A percentile compares a stretch with the other conserved stretches of the same genome.
These are phyloP conservation scores for Pleuronectes platessa DNA, from an alignment of 2,113 vertebrate species.

Conservation along the genomic window DNA sequence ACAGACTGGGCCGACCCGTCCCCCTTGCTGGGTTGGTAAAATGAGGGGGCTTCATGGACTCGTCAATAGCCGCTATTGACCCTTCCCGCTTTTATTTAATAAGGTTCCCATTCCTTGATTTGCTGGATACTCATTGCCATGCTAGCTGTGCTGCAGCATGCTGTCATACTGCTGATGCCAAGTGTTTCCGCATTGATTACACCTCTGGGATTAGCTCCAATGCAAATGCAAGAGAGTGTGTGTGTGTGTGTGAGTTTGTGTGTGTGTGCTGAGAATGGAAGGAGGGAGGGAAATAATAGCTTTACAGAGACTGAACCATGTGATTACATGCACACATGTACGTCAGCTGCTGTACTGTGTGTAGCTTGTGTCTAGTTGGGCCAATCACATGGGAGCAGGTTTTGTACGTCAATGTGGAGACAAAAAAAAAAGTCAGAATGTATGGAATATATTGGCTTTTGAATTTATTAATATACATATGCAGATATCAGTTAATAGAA, in stretches of 20 bases:
- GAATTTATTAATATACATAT: too few species aligned
- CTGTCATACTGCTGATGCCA: constrained; percentile 80
- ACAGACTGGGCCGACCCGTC: constrained; percentile 43
- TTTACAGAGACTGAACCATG: constrained; percentile 9
- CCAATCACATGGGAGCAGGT: too few species aligned
- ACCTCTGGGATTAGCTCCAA: constrained; percentile 79
- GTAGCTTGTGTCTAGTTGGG: not conserved
- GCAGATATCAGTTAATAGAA: too few species aligned
- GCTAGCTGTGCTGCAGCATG: constrained; percentile 64
- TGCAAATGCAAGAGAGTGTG: constrained; percentile 68
- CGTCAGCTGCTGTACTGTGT: not conserved
- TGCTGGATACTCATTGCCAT: constrained; percentile 73
- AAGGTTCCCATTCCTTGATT: constrained; percentile 72
- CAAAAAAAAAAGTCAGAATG: too few species aligned
- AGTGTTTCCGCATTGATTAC: constrained; percentile 81
- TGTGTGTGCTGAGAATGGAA: constrained; percentile 10
- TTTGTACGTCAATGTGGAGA: too few species aligned
- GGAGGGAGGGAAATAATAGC: constrained; percentile 17
- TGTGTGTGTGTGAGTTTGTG: constrained; percentile 19
- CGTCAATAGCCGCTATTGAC: constrained; percentile 79
- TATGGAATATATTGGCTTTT: too few species aligned
- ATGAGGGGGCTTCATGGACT: constrained; percentile 66
- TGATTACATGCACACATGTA: not conserved
- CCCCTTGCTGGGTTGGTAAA: constrained; percentile 58
- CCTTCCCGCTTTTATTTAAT: constrained; percentile 77